These are phyloP conservation scores for Lacanobia oleracea DNA, from an alignment of 2,888 invertebrate species.

Conservation along the genomic window DNA sequence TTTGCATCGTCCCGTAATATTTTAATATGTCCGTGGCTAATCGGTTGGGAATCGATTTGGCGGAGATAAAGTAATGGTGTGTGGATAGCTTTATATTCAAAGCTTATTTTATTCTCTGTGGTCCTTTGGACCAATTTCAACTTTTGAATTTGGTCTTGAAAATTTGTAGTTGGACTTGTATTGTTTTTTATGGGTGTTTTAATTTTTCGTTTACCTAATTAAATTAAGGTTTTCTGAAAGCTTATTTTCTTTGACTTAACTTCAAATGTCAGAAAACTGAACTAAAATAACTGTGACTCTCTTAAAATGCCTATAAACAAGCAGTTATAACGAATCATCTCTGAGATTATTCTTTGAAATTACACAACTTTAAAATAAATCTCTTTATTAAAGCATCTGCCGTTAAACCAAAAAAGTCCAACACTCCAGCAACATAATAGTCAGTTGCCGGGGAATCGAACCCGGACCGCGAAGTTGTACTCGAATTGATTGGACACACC, in stretches of 20 bases:
- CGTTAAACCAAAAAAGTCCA: constrained; percentile 36
- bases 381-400: constrained; percentile 51
- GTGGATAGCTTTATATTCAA: constrained; percentile 26
- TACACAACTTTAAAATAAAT: constrained; percentile 25
- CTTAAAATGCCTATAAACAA: too few species aligned
- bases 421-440: constrained; percentile 54
- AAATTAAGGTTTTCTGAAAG: too few species aligned
- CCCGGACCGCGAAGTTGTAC: constrained; percentile 66
- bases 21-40: constrained; percentile 64
- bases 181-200: neutral
- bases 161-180: neutral
- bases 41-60: constrained; percentile 59
- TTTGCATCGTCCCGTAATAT: constrained; percentile 53
- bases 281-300: too few species aligned
- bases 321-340: too few species aligned
- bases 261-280: neutral
- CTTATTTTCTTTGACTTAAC: too few species aligned
- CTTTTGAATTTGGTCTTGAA: constrained; percentile 42
- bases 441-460: constrained; percentile 56
- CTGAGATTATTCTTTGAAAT: neutral
- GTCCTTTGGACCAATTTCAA: constrained; percentile 29
- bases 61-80: constrained; percentile 46
- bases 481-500: constrained; percentile 66
- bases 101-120: constrained; percentile 14
- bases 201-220: neutral